Evolutionary conservation across 2,888 invertebrate genomes (phyloP), one percentile per base, ranked within the genome.

Genomic region (Panzeria rudis): DNA sequence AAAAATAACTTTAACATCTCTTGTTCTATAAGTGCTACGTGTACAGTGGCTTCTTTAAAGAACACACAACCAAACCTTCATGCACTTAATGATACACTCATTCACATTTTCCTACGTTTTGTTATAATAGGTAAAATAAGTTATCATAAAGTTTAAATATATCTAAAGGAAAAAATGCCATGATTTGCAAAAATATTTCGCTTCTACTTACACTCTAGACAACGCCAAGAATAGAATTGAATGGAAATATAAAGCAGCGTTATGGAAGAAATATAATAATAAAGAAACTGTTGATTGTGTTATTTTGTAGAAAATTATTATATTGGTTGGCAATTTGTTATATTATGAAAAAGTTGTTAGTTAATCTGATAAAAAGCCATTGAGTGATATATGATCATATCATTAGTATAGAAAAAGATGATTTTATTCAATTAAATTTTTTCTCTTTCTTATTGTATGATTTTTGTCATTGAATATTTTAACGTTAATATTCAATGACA

Each of bases 301-400:
- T 83, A 79, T 78, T 78, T 78, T 68, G 66, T 64, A 76, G 71
- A 80, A 80, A 84, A 84, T 84, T 72, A 76, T 80, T 71, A 80
- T 76, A 80, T 84, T 66, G 80, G 76, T 77, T 84, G 76, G 80
- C 80, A 84, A 84, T 84, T 84, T 84, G 76, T 79, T 69, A 75
- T 25, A 64, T 79, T 44, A 62, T 41, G 41, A 29, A 41, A 69
- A 69, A 84, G 69, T 62, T 75, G 23, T 56, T 29, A 56, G 76
- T 76, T 82, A 82, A 76, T 82, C 82, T 56, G 82, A 82, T 82
- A 76, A 44, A 38, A 52, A 82, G 82, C 69, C 82, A 76, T 76
- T 82, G 76, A 82, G 29, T 82, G 76, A 82, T 71, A 76, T 82
- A 76, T 64, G 76, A 82, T 82, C 62, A n/a, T 71, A 75, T 76